phyloP scores from a whole-genome alignment of 2,888 invertebrate species.

The Platerodrilus igneus region DNA sequence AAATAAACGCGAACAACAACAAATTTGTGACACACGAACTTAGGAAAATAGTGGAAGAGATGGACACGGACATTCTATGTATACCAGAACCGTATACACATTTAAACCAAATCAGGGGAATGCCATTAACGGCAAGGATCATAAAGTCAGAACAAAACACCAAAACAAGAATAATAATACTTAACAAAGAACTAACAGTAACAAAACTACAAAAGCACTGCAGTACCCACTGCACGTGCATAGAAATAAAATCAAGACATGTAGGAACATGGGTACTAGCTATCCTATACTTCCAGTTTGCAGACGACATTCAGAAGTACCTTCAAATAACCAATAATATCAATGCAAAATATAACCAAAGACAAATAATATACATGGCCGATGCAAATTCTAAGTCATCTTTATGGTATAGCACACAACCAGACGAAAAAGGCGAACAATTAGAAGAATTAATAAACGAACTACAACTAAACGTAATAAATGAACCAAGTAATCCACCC shows the following conservation, averaged over 20 bases:
- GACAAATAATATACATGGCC: constrained; percentile 1
- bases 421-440: constrained; percentile 6
- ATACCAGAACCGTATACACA: too few relatives aligned
- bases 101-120: too few relatives aligned
- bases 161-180: constrained; percentile 1
- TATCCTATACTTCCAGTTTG: constrained; percentile 12
- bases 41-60: too few relatives aligned
- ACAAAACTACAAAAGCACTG: not conserved
- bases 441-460: constrained; percentile 7
- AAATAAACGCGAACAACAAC: too few relatives aligned
- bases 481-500: not conserved
- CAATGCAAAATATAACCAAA: not conserved
- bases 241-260: not conserved
- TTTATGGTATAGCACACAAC: constrained; percentile 4
- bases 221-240: not conserved
- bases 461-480: constrained; percentile 1
- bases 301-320: constrained; percentile 1
- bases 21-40: too few relatives aligned
- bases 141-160: constrained; percentile 1
- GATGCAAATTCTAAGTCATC: constrained; percentile 14
- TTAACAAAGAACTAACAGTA: not conserved
- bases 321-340: not conserved
- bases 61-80: too few relatives aligned
- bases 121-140: too few relatives aligned
- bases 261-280: not conserved